Conservation (phyloP, 2,113 vertebrate species). For the Percopsis transmontana region DNA sequence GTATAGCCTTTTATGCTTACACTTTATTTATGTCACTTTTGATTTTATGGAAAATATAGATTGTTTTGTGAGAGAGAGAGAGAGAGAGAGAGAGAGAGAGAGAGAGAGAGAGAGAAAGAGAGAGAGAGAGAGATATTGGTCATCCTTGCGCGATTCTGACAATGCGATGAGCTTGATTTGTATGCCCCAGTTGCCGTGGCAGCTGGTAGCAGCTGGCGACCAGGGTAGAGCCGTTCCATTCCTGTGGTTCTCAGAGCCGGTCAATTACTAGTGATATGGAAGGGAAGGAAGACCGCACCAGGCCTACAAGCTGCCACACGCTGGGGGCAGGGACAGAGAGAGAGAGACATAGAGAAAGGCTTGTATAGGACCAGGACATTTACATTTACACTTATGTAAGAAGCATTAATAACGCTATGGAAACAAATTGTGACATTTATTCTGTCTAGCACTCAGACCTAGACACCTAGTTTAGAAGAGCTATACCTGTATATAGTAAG, state of each 20-base stretch:
- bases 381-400: background rate
- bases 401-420: background rate
- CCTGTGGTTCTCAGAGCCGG: slow-evolving; percentile 48
- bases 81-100: slow-evolving; percentile 12
- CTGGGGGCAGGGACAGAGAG: slow-evolving; percentile 12
- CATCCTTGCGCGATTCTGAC: slow-evolving; percentile 50
- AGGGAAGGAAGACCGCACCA: slow-evolving; percentile 45
- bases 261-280: slow-evolving; percentile 67
- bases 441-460: too few species aligned
- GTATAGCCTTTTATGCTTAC: background rate
- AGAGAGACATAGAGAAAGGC: background rate
- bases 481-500: too few species aligned
- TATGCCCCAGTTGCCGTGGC: slow-evolving; percentile 73
- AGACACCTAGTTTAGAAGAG: too few species aligned
- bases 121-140: too few species aligned
- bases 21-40: too few species aligned
- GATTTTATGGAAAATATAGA: too few species aligned
- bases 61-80: slow-evolving; percentile 18
- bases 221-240: slow-evolving; percentile 34
- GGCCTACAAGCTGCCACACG: slow-evolving; percentile 40
- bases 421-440: background rate
- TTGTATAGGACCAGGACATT: background rate
- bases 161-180: slow-evolving; percentile 64
- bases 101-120: slow-evolving; percentile 7
- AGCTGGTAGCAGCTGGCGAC: slow-evolving; percentile 66